Percentiles rank a stretch among this genome's conserved stretches.
phyloP scores from a whole-genome alignment of 2,888 invertebrate species.

The Uloborus plumipes region DNA sequence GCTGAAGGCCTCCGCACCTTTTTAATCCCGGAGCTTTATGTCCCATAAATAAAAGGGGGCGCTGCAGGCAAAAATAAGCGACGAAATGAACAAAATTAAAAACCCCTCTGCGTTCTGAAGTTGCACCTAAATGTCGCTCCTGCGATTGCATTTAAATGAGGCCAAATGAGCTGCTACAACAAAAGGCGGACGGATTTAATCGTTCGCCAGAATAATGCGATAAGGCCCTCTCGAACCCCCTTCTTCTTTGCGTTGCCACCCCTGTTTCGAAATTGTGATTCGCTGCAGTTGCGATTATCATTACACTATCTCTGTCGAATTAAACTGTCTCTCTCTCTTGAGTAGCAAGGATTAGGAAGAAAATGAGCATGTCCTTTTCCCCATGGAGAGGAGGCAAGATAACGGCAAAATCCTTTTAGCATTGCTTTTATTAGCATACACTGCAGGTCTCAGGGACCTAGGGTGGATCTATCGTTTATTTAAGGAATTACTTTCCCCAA shows the following conservation, averaged over 20 bases:
- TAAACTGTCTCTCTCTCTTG: slow-evolving; percentile 59
- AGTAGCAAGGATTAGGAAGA: slow-evolving; percentile 56
- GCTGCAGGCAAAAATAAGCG: slow-evolving; percentile 29
- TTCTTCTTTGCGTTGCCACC: not conserved
- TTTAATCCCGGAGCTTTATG: slow-evolving; percentile 56
- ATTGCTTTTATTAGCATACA: slow-evolving; percentile 58
- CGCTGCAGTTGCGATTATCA: slow-evolving; percentile 55
- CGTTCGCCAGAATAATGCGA: slow-evolving; percentile 36
- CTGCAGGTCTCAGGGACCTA: slow-evolving; percentile 12
- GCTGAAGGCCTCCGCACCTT: slow-evolving; percentile 3
- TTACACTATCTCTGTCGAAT: slow-evolving; percentile 62
- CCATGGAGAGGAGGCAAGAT: slow-evolving; percentile 21
- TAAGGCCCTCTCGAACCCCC: slow-evolving; percentile 5
- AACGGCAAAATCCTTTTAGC: slow-evolving; percentile 38
- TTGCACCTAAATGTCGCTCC: slow-evolving; percentile 47
- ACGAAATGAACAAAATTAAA: slow-evolving; percentile 57
- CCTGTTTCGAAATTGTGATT: slow-evolving; percentile 37
- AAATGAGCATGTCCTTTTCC: slow-evolving; percentile 40
- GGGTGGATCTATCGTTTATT: slow-evolving; percentile 43
- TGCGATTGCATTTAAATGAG: slow-evolving; percentile 62
- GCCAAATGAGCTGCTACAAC: slow-evolving; percentile 50
- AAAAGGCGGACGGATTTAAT: slow-evolving; percentile 55
- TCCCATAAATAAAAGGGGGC: slow-evolving; percentile 53
- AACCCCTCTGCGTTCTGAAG: slow-evolving; percentile 19
- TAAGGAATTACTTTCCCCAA: slow-evolving; percentile 55